Base-by-base conservation (phyloP, 2,797 vertebrate species). In the Carapus acus region DNA sequence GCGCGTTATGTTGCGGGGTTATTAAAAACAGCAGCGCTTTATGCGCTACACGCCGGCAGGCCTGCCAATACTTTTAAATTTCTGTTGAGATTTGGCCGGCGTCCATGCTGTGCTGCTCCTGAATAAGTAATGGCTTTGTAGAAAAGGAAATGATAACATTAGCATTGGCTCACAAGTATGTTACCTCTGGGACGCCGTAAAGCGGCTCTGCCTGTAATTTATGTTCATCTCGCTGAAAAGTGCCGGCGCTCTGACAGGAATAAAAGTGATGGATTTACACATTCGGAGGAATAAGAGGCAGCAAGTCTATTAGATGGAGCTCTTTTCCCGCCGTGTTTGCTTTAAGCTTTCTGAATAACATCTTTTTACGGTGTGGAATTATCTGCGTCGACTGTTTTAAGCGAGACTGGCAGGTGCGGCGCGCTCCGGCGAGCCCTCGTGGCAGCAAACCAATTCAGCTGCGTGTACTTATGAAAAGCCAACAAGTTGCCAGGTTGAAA, bases 21-120 rank as follows among this genome's bases (percentile, higher is more conserved):
- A 54, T 71, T 56, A 43, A 54, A 71, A 79, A 60, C 74, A 79
- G 77, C 73, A 79, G 73, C 54, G 50, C 40, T 48, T 69, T 77
- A 33, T 36, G n/a, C 14, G 4, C 54, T 54, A 53, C 68, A 74
- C 65, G 48, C 63, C 62, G 77, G 49, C 69, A 51, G 44, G 58
- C 50, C 60, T 67, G 53, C 33, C 57, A 66, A 19, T 55, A 56
- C 44, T 67, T 66, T n/a, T 16, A 60, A 36, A 39, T 49, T 57
- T 68, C 20, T 50, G 49, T 64, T 67, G 24, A 54, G 55, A 68
- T 39, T 54, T 66, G 73, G 52, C 73, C 56, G 41, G 53, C 24
- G 8, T 67, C 42, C 59, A 55, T 3, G 7, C 31, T 48, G 29
- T 49, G 56, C 12, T 1, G 37, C 62, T 62, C 53, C 62, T 41